A percentile compares a stretch with the other conserved stretches of the same genome.
Evolutionary conservation across 2,797 vertebrate genomes (phyloP).

Genomic region (Typhlichthys eigenmanni): DNA sequence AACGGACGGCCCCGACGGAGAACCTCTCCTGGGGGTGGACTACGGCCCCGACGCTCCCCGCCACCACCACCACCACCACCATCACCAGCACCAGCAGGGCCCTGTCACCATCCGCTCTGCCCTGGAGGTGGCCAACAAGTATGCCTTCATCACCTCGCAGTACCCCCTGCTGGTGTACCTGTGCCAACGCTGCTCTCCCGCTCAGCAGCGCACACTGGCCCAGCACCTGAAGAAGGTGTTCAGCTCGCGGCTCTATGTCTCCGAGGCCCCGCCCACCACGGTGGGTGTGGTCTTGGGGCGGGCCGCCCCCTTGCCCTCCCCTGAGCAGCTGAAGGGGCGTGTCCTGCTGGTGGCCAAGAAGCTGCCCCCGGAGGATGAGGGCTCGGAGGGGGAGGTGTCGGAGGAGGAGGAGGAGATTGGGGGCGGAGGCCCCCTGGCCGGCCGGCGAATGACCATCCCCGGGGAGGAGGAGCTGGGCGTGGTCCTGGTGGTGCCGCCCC

Average conservation of each 20-base stretch:
- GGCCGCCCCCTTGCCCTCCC: constrained; percentile 83
- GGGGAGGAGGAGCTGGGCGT: constrained; percentile 81
- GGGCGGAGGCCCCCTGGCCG: constrained; percentile 77
- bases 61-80: constrained; percentile 75
- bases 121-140: constrained; percentile 91
- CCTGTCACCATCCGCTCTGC: constrained; percentile 85
- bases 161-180: constrained; percentile 93
- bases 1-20: constrained; percentile 90
- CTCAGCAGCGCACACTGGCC: constrained; percentile 88
- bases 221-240: constrained; percentile 90
- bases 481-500: constrained; percentile 82
- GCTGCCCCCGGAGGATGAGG: constrained; percentile 77
- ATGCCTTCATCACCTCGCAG: constrained; percentile 90
- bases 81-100: constrained; percentile 71
- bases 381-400: constrained; percentile 91
- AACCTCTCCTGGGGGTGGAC: constrained; percentile 91
- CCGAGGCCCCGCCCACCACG: constrained; percentile 67
- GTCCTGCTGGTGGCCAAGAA: constrained; percentile 93
- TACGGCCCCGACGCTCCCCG: constrained; percentile 76
- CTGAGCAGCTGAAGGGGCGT: constrained; percentile 89
- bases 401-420: constrained; percentile 95
- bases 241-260: constrained; percentile 86
- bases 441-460: constrained; percentile 80
- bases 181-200: constrained; percentile 89
- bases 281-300: constrained; percentile 66